Base-by-base conservation (phyloP, 2,888 invertebrate species). In the Epsilonema sp. region DNA sequence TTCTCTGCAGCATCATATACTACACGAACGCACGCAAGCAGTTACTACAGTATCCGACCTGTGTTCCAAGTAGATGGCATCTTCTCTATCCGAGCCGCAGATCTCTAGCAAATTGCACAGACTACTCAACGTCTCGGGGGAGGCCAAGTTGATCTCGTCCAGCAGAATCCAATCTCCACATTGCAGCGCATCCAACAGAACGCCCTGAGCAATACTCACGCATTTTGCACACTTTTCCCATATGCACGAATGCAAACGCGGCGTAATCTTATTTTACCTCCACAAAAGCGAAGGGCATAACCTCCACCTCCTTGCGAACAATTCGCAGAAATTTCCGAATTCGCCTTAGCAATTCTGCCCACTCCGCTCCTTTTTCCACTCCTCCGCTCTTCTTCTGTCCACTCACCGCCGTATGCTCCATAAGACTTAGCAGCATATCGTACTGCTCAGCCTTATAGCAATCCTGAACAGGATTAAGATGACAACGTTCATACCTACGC, bases 81-180 rank as follows among this genome's bases (percentile, higher is more conserved):
- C n/a, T n/a, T n/a, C n/a, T n/a, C n/a, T n/a, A n/a, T n/a, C n/a
- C n/a, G n/a, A 20, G 26, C n/a, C n/a, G n/a, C n/a, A n/a, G n/a
- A n/a, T 78, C 66, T 94, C 92, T 44, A 94, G 67, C 39, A 94
- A 73, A 3, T 87, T 84, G 2, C 85, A 83, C 36, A 94, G 70
- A 64, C 90, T 90, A 64, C 92, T 89, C 44, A 94, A 73, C 26
- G 92, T 94, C 70, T 97, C 97, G 0, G 89, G 80, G 22, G 86
- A 82, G 0, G 97, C 94, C 57, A 97, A 75, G 72, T 99, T 97
- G 46, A 97, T 92, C 74, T 99, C 97, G 63, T 97, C 97, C 45
- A 97, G 67, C 38, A 97, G 71, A 22, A 99, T 82, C 97, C 97
- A 99, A 57, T 87, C 75, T 0, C 97, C 92, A 58, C 56, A 52